These are phyloP conservation scores for Drosophila erecta DNA, from an alignment of 1,140 invertebrate genomes.

Conservation along the genomic window DNA sequence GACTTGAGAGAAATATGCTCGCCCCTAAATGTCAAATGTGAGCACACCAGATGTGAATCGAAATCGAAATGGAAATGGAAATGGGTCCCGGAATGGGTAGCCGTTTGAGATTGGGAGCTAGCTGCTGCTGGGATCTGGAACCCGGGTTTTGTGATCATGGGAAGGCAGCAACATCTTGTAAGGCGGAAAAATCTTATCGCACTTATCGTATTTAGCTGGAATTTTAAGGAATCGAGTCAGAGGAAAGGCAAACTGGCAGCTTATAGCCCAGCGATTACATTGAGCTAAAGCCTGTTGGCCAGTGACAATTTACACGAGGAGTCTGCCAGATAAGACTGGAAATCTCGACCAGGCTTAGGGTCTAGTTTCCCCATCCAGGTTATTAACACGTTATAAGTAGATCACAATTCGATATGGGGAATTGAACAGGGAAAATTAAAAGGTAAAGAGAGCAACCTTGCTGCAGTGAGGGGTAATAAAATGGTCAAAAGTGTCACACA, in stretches of 20 bases:
- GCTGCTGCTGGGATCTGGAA: constrained; percentile 25
- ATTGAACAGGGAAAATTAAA: neutral
- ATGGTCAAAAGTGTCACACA: no score
- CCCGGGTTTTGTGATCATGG: constrained; percentile 1
- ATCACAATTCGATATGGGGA: constrained; percentile 13
- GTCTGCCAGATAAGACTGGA: constrained; percentile 35
- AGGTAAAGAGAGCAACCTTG: neutral
- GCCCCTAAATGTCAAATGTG: constrained; percentile 82
- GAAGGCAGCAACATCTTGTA: constrained; percentile 14
- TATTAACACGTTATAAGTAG: neutral
- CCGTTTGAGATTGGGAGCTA: constrained; percentile 43
- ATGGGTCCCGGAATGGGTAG: constrained; percentile 25
- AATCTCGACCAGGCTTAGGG: constrained; percentile 21
- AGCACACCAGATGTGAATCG: constrained; percentile 67
- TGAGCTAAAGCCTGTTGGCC: constrained; percentile 65
- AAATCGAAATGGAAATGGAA: constrained; percentile 56
- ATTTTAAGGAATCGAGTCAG: constrained; percentile 51
- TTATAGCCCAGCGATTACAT: constrained; percentile 51
- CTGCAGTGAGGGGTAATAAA: neutral
- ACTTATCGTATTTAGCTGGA: constrained; percentile 78
- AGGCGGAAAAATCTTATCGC: constrained; percentile 75
- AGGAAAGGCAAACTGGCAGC: constrained; percentile 10
- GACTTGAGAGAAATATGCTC: constrained; percentile 77
- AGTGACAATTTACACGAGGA: constrained; percentile 64
- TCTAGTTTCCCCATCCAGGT: constrained; percentile 8